Percentiles rank a stretch among this genome's conserved stretches.
phyloP scores from a whole-genome alignment of 1,140 invertebrate species.

The Scaptomyza pallida region DNA sequence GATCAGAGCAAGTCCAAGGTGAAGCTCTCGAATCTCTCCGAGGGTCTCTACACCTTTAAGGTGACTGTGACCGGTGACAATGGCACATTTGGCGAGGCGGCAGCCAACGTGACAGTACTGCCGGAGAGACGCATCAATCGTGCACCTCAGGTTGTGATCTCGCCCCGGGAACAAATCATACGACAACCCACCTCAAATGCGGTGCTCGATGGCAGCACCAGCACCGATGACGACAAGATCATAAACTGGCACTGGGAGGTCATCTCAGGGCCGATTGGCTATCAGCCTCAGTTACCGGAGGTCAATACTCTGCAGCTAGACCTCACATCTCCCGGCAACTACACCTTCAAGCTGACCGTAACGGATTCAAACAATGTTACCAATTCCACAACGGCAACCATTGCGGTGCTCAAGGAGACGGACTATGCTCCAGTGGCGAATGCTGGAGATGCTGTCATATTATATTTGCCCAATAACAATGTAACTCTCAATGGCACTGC shows the following conservation, averaged over 20 bases:
- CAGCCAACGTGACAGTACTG: conserved; percentile 95
- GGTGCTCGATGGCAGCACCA: conserved; percentile 92
- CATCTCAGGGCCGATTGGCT: conserved; percentile 92
- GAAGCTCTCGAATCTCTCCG: conserved; percentile 90
- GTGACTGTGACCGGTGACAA: conserved; percentile 90
- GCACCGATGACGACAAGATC: conserved; percentile 92
- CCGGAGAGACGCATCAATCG: conserved; percentile 94
- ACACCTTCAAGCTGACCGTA: conserved; percentile 96
- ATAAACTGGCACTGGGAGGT: conserved; percentile 96
- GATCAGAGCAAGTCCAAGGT: conserved; percentile 93
- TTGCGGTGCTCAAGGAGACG: conserved; percentile 94
- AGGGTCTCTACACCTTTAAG: conserved; percentile 95
- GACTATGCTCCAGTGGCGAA: conserved; percentile 98
- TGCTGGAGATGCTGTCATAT: conserved; percentile 94
- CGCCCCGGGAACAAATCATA: conserved; percentile 92
- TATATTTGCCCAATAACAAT: conserved; percentile 95
- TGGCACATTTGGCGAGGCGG: conserved; percentile 91
- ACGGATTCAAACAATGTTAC: conserved; percentile 95
- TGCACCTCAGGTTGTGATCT: conserved; percentile 93
- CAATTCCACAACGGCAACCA: conserved; percentile 94
- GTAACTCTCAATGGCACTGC: conserved; percentile 94
- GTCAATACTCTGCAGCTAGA: conserved; percentile 93
- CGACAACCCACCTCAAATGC: conserved; percentile 95
- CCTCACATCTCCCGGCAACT: conserved; percentile 93
- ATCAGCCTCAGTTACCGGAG: conserved; percentile 91